Conservation (phyloP, 2,113 vertebrate species). For the Siniperca chuatsi region DNA sequence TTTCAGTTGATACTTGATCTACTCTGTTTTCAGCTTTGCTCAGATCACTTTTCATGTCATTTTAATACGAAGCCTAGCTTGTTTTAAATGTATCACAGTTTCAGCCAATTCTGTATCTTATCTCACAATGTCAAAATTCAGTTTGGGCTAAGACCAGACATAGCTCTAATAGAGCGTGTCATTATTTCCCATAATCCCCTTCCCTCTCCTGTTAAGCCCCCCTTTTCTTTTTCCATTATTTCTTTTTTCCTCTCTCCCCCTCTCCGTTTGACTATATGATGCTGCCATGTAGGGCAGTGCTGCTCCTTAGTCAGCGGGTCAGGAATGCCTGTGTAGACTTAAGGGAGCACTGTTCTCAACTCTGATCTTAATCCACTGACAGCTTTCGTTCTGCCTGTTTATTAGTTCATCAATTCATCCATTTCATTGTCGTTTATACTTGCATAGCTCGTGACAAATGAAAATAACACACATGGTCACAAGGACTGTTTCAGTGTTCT, state of each 20-base stretch:
- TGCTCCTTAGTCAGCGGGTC: conserved; percentile 55
- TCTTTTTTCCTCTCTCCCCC: conserved; percentile 38
- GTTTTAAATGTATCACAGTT: not conserved
- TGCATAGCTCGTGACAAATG: not conserved
- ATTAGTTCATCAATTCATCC: not conserved
- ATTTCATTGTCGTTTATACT: not conserved
- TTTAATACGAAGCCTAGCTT: not conserved
- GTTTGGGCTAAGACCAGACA: conserved; percentile 37
- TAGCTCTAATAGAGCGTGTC: conserved; percentile 30
- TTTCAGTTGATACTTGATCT: conserved; percentile 5
- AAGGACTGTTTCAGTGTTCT: not conserved
- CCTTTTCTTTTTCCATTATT: conserved; percentile 63
- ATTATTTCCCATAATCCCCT: conserved; percentile 62
- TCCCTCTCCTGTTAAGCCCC: conserved; percentile 5
- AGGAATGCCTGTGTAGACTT: conserved; percentile 69
- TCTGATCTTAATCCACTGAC: conserved; percentile 40
- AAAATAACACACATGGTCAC: not conserved
- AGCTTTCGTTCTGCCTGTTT: conserved; percentile 9
- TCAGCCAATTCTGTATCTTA: not conserved
- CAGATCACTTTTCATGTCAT: not conserved
- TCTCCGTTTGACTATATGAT: conserved; percentile 53
- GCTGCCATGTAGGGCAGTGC: conserved; percentile 78
- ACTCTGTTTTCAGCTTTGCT: not conserved
- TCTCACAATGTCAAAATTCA: conserved; percentile 25
- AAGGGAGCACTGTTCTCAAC: conserved; percentile 25